Evolutionary conservation across 2,888 invertebrate genomes (phyloP), one percentile per base, ranked within the genome.

Genomic region (Maniola hyperantus): DNA sequence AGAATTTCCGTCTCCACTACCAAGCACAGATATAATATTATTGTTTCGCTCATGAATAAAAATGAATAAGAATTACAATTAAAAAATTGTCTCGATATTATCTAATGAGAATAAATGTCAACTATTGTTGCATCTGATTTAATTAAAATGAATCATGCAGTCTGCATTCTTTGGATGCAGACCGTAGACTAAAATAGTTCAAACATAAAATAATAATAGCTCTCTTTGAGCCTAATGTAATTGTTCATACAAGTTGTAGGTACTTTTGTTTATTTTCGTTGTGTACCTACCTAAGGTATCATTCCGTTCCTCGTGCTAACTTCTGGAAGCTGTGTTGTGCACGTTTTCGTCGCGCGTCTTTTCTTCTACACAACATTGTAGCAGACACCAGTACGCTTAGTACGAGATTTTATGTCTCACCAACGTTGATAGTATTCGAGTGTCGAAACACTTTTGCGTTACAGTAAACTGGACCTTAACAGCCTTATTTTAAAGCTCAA

Each of bases 91-190:
- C 42, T 39, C n/a, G 53, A 15, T 60, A 64, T 68, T 63, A 62
- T 59, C 57, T 64, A 69, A 69, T 66, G 55, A 59, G 33, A 59
- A 50, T 66, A 66, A 66, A 67, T 69, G 67, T 69, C 67, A 64
- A 44, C 54, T 66, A 62, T 51, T 51, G 57, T 51, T 42, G 50
- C 33, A 66, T 60, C 34, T 60, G 51, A 64, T 66, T 62, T 59
- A 62, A 65, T 65, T 60, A 15, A 60, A 57, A 65, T 70, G 68
- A 68, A 63, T 70, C 68, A 65, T 53, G 33, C 59, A 53, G 70
- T 70, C 68, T 68, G 65, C 70, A 68, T 70, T 68, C 65, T 60
- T 70, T 60, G 55, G 51, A 70, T 51, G 65, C 51, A 65, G 65
- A 54, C 59, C 15, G 18, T 54, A 48, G 42, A 65, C 68, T 68